Conservation (phyloP, 2,888 invertebrate species). For the Scaptomyza caliginosa region DNA sequence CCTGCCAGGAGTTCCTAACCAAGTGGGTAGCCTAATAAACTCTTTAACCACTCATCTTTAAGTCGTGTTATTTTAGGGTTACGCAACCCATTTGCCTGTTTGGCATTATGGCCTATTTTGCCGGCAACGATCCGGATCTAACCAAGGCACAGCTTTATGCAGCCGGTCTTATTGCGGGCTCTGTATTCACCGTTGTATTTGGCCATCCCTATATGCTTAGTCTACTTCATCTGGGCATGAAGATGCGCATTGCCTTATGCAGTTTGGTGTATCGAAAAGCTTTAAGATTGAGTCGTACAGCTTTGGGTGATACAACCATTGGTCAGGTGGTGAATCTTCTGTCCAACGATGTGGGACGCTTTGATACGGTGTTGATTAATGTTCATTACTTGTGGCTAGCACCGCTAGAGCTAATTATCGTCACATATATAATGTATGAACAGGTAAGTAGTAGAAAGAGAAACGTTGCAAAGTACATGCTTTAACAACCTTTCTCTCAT, state of each 20-base stretch:
- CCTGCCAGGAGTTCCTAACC: slow-evolving; percentile 86
- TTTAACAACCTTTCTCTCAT: not conserved
- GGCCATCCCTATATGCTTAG: slow-evolving; percentile 95
- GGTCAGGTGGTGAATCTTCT: slow-evolving; percentile 94
- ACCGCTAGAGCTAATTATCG: slow-evolving; percentile 91
- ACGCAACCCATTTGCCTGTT: slow-evolving; percentile 88
- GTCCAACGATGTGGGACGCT: slow-evolving; percentile 95
- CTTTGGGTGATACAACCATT: slow-evolving; percentile 90
- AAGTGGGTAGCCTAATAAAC: slow-evolving; percentile 65
- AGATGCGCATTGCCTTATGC: slow-evolving; percentile 88
- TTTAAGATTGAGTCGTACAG: slow-evolving; percentile 88
- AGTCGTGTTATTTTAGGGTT: slow-evolving; percentile 84
- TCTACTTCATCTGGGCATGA: slow-evolving; percentile 87
- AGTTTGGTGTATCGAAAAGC: slow-evolving; percentile 89
- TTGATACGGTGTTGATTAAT: slow-evolving; percentile 89
- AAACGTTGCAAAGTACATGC: not conserved
- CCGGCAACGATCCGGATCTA: slow-evolving; percentile 38
- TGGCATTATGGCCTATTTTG: slow-evolving; percentile 86
- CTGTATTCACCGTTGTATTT: slow-evolving; percentile 89
- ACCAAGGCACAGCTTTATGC: slow-evolving; percentile 90
- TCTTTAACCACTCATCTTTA: not conserved
- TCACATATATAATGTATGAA: slow-evolving; percentile 90
- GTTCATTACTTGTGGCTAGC: slow-evolving; percentile 96
- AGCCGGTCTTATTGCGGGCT: slow-evolving; percentile 88
- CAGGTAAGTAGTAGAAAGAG: slow-evolving; percentile 83